Base-by-base conservation (phyloP, 2,113 vertebrate species). In the Mola mola region DNA sequence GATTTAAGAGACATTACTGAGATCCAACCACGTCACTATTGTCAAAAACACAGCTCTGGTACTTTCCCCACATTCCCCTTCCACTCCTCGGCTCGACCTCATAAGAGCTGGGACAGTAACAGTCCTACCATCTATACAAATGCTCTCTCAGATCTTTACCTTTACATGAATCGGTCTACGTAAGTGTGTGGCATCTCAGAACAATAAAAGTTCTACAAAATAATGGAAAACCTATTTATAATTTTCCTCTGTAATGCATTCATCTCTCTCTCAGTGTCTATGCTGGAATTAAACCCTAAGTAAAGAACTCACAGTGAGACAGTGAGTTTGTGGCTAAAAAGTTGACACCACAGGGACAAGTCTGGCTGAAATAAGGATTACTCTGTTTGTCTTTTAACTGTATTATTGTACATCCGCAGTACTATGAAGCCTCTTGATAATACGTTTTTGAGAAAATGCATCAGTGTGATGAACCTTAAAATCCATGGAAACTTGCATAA, bases 331-430 rank as follows among this genome's bases (percentile, higher is more conserved):
- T 36, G 55, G 28, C 34, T 10, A 9, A 5, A 34, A 55, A 43
- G 29, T 6, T 31, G 0, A 42, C 16, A 31, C 47, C 31, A 21
- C 37, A 16, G 53, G 34, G 46, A 64, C 26, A 12, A 38, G 20
- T 17, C 44, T n/a, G n/a, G 11, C 48, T 17, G 20, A 11, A 52
- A 12, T 1, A 36, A 5, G 3, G 1, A 24, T 66, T 49, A 58
- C 61, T 36, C 19, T 46, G 64, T 57, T 10, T n/a, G 11, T 19
- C 2, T 44, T 44, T 25, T 6, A 16, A 33, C 69, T 80, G 9
- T 56, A 46, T 75, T 64, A 75, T 67, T 73, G 8, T 72, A 21
- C 22, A 47, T 22, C 5, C 20, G 43, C 19, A 48, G 22, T 49
- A 67, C 58, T 0, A 20, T 19, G 19, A 53, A 53, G 28, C 12